phyloP scores from a whole-genome alignment of 2,113 vertebrate genomes.

The Crypturellus undulatus region DNA sequence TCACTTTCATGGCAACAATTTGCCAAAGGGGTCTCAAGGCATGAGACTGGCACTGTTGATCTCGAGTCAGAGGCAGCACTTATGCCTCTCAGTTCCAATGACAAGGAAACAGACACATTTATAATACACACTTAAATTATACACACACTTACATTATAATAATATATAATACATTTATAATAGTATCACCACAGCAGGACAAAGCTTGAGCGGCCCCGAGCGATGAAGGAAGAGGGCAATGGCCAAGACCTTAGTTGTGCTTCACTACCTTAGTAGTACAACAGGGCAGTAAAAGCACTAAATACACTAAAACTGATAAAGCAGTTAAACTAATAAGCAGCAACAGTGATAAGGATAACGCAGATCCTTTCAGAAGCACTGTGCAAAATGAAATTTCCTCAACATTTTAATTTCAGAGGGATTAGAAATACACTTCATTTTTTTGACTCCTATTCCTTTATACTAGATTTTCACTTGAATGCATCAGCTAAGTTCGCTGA shows the following conservation, averaged over 20 bases:
- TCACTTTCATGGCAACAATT: not conserved
- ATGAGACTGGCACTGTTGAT: not conserved
- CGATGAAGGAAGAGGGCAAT: not conserved
- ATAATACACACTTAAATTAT: too few relatives aligned
- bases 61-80: not conserved
- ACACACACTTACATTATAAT: too few relatives aligned
- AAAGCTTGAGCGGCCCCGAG: not conserved
- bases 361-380: not conserved
- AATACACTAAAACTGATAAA: too few relatives aligned
- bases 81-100: not conserved
- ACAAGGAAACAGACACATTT: not conserved
- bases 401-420: not conserved
- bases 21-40: not conserved
- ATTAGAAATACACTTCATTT: not conserved
- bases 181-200: not conserved
- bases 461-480: not conserved
- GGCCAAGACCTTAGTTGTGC: not conserved
- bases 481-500: not conserved
- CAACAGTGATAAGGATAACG: not conserved
- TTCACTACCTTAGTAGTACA: not conserved
- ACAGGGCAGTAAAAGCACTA: not conserved
- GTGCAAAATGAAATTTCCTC: not conserved
- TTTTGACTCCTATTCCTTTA: not conserved
- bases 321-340: not conserved
- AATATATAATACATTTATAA: too few relatives aligned